Base-by-base conservation (phyloP, 2,888 invertebrate species). In the Oligia strigilis region DNA sequence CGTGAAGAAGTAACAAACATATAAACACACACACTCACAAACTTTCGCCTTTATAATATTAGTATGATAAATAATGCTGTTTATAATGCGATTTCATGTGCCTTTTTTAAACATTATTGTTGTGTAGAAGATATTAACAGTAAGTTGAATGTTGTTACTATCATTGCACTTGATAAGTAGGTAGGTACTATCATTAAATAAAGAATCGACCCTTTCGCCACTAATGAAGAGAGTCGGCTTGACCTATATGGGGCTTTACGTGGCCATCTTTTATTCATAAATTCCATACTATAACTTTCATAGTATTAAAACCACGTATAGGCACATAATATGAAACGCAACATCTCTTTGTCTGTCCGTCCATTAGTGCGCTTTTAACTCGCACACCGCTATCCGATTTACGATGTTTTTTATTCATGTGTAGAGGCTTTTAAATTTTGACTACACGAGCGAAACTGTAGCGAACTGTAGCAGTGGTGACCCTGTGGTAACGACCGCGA, bases 261-360 rank as follows among this genome's bases (percentile, higher is more conserved):
- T 70, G 40, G 19, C 70, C 11, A 82, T 82, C 58, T 82, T 82
- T 76, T 70, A 82, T 81, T 82, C 82, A 82, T 82, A 82, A 75
- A 82, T 58, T 65, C 40, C 64, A 69, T 75, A 40, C 40, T 65
- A 64, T 49, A 76, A 65, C 64, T 70, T 70, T 9, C 49, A 70
- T n/a, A 75, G 82, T 69, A 58, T 58, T 69, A 76, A 75, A 58
- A 49, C 23, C 29, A 13, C 29, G 11, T 75, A 74, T 23, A 82
- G 5, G 19, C 29, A 62, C 19, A 29, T 64, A 49, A 49, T 19
- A 60, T 76, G 14, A 46, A 75, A 75, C 3, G 40, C 62, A 80
- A 55, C 23, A 4, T 1, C 67, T 62, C 75, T 82, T 75, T 70
- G 69, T 74, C 11, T 43, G 74, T 64, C 55, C 40, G 62, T 81